Percentiles rank a stretch among this genome's conserved stretches.
These are phyloP conservation scores for Notiomystis cincta DNA, from an alignment of 2,113 vertebrate species.

Conservation along the genomic window DNA sequence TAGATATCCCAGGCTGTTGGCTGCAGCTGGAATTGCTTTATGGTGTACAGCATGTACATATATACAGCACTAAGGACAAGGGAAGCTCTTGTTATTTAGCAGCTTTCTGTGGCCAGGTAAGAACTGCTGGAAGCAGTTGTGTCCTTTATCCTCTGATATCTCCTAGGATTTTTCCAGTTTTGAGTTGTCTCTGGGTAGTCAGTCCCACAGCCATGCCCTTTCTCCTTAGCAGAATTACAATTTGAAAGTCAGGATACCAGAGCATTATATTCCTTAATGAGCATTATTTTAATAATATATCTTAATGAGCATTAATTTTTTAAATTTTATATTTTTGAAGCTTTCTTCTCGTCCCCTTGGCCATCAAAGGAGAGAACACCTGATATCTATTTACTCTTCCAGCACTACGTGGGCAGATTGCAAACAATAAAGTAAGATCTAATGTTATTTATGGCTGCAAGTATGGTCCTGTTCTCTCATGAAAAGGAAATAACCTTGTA, in stretches of 20 bases:
- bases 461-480: background rate
- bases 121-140: background rate
- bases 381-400: background rate
- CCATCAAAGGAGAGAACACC: background rate
- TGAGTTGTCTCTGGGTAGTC: background rate
- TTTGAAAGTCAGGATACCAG: background rate
- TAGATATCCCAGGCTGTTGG: background rate
- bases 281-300: background rate
- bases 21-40: background rate
- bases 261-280: background rate
- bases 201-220: background rate
- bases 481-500: conserved; percentile 11
- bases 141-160: background rate
- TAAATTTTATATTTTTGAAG: background rate
- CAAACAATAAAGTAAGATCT: background rate
- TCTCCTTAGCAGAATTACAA: background rate
- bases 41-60: too few relatives aligned
- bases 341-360: background rate
- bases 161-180: background rate
- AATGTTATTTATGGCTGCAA: conserved; percentile 5
- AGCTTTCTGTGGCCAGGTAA: background rate
- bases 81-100: background rate
- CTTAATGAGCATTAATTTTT: background rate
- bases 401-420: background rate
- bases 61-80: background rate